phyloP scores from a whole-genome alignment of 2,888 invertebrate species.

The Marronus borbonicus region DNA sequence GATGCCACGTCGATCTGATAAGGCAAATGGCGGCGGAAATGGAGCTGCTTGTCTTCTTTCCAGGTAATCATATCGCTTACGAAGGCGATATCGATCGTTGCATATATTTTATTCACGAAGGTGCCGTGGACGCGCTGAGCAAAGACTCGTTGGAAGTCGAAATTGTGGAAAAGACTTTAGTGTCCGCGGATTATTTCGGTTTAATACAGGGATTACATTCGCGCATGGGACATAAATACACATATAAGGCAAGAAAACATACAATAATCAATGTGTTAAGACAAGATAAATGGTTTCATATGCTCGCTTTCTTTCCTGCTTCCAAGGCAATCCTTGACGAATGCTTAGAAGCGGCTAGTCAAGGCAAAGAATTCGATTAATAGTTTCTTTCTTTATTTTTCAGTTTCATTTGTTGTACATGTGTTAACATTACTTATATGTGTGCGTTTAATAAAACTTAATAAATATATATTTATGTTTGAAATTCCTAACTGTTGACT shows the following conservation, averaged over 20 bases:
- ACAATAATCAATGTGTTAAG: conserved; percentile 52
- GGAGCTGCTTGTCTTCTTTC: conserved; percentile 53
- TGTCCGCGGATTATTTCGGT: conserved; percentile 51
- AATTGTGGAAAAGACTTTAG: conserved; percentile 45
- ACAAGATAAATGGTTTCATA: conserved; percentile 54
- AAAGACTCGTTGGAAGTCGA: conserved; percentile 50
- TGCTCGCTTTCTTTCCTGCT: conserved; percentile 56
- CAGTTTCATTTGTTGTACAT: neutral
- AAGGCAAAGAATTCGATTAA: neutral
- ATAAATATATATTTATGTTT: too few species aligned
- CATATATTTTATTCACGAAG: conserved; percentile 59
- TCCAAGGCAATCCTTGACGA: conserved; percentile 45
- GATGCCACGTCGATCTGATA: conserved; percentile 55
- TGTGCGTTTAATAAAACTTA: too few species aligned
- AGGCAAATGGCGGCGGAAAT: conserved; percentile 55
- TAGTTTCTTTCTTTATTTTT: neutral
- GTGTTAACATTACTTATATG: neutral
- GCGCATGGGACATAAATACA: conserved; percentile 52
- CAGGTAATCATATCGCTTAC: conserved; percentile 56
- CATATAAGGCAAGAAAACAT: conserved; percentile 53
- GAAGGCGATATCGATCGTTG: conserved; percentile 55
- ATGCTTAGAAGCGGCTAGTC: conserved; percentile 13
- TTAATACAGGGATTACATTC: conserved; percentile 53
- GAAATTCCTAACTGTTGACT: too few species aligned
- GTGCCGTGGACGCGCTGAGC: conserved; percentile 53